Conservation (phyloP, 2,797 vertebrate genomes). For the Chelon labrosus region DNA sequence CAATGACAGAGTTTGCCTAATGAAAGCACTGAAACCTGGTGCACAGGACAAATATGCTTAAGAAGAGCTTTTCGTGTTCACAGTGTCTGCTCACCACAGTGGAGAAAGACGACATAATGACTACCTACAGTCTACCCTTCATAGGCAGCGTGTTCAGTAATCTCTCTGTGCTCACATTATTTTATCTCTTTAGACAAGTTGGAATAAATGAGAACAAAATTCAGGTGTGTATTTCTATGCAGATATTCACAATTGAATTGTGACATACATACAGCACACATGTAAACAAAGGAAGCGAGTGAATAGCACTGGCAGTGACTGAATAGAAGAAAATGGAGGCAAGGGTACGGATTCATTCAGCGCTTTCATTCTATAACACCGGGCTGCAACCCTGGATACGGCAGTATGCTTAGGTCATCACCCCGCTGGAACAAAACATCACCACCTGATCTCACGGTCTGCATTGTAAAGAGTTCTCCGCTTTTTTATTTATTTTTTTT, state of each 20-base stretch:
- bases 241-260: background rate
- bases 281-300: slow-evolving; percentile 9
- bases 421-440: background rate
- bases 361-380: slow-evolving; percentile 17
- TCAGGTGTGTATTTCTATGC: background rate
- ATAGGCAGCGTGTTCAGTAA: too few relatives aligned
- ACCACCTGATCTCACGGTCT: background rate
- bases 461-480: background rate
- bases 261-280: too few relatives aligned
- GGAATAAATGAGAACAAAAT: background rate
- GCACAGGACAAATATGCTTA: background rate
- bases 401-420: background rate
- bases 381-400: slow-evolving; percentile 3
- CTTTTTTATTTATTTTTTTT: background rate
- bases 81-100: background rate
- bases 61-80: background rate
- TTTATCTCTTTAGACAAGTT: background rate
- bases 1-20: background rate
- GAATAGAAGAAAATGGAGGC: slow-evolving; percentile 19
- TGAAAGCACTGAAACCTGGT: background rate
- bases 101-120: background rate
- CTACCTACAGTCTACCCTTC: too few relatives aligned
- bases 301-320: background rate
- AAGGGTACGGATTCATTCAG: slow-evolving; percentile 2
- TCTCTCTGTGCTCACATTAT: too few relatives aligned